Base-by-base conservation (phyloP, 2,797 vertebrate genomes). In the Eospalax fontanierii region DNA sequence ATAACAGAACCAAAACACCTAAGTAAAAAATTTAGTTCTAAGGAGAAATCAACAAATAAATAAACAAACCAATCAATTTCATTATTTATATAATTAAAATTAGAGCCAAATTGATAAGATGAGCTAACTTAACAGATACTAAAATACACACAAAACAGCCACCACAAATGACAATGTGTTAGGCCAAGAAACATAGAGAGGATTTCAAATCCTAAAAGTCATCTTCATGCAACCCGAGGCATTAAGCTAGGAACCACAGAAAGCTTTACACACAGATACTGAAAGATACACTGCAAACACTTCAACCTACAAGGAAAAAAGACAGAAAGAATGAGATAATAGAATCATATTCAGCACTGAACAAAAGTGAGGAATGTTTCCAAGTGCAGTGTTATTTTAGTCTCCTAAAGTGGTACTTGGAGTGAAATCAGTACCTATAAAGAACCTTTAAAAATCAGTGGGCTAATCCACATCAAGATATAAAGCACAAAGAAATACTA, bases 341-440 rank as follows among this genome's bases (percentile, higher is more conserved):
- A 83, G 57, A 90, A 95, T n/a, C 24, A 90, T 93, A 91, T 35
- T 79, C 70, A 78, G 50, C 59, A 70, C 12, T 88, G 22, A 81
- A 88, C 15, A 68, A 84, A 61, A 81, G 40, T 89, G n/a, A 91
- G 28, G 86, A 80, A 88, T 21, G 18, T 59, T 92, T 76, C 57
- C 28, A 85, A 57, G 68, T 88, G 83, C 90, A 94, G 78, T 85
- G 12, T 79, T 84, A 5, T 84, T 88, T 73, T 80, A 0, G 33
- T 8, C 43, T 80, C 65, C 57, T 92, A 50, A 89, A 82, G 21
- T 82, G 30, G 6, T 71, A 75, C 59, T 59, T 89, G 18, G 35
- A 73, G 50, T 30, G 18, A 83, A 90, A 82, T 15, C 91, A 43
- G 59, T 65, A 86, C 35, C 35, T 24, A 43, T 33, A 87, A 81